phyloP scores from a whole-genome alignment of 2,797 vertebrate species.

The Anas bahamensis region DNA sequence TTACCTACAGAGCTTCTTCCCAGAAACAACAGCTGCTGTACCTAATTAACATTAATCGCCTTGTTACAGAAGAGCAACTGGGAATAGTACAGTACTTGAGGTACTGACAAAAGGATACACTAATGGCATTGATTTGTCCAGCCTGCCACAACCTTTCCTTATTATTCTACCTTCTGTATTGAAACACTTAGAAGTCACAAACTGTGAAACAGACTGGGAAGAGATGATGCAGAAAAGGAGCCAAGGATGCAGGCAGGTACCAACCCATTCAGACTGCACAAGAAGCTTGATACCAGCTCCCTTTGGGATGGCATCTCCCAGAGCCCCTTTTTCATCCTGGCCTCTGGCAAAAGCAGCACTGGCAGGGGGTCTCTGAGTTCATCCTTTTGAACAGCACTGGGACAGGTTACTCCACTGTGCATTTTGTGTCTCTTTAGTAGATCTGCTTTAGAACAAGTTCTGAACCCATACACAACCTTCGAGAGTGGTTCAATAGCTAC shows the following conservation, averaged over 20 bases:
- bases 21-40: conserved; percentile 62
- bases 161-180: not conserved
- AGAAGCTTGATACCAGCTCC: not conserved
- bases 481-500: not conserved
- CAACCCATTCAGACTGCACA: not conserved
- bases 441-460: not conserved
- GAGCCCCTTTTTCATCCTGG: not conserved
- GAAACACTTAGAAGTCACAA: not conserved
- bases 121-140: conserved; percentile 50
- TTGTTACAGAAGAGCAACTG: conserved; percentile 22
- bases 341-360: not conserved
- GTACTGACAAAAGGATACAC: conserved; percentile 30
- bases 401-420: not conserved
- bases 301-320: not conserved
- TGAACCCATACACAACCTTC: not conserved
- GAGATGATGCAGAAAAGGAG: not conserved
- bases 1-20: conserved; percentile 16
- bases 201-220: not conserved
- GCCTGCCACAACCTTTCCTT: not conserved
- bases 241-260: not conserved
- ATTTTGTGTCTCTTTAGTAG: rapidly evolving
- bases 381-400: not conserved
- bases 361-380: not conserved
- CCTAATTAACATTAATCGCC: conserved; percentile 57
- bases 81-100: conserved; percentile 29